phyloP scores from a whole-genome alignment of 2,113 vertebrate genomes.

The Prionailurus bengalensis region DNA sequence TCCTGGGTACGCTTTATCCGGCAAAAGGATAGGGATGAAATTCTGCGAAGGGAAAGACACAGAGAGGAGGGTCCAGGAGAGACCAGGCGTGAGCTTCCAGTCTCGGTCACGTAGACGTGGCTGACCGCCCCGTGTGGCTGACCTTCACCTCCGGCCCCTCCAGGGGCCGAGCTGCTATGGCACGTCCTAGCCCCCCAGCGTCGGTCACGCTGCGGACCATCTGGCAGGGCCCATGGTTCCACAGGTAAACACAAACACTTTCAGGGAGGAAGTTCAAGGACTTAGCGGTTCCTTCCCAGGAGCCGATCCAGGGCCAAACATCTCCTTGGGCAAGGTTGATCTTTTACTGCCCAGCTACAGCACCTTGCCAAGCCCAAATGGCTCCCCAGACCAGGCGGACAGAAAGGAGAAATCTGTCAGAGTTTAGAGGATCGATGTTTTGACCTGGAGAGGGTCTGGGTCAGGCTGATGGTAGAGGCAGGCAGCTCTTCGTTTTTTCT shows the following conservation, averaged over 20 bases:
- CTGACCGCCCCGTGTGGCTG: neutral
- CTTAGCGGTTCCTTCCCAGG: neutral
- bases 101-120: fast-evolving
- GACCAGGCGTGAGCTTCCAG: neutral
- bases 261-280: neutral
- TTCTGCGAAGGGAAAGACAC: neutral
- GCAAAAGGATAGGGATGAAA: neutral
- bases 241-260: neutral
- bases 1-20: neutral
- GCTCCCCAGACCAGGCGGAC: neutral
- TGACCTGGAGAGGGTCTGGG: neutral
- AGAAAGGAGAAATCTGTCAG: neutral
- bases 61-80: neutral
- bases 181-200: neutral
- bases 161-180: neutral
- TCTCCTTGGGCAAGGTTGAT: no score
- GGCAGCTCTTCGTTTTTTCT: neutral
- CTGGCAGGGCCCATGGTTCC: neutral
- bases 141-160: neutral
- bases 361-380: neutral
- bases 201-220: neutral
- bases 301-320: neutral
- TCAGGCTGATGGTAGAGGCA: neutral
- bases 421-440: neutral
- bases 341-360: neutral